phyloP scores from a whole-genome alignment of 2,113 vertebrate genomes.

The Peucedramus taeniatus region DNA sequence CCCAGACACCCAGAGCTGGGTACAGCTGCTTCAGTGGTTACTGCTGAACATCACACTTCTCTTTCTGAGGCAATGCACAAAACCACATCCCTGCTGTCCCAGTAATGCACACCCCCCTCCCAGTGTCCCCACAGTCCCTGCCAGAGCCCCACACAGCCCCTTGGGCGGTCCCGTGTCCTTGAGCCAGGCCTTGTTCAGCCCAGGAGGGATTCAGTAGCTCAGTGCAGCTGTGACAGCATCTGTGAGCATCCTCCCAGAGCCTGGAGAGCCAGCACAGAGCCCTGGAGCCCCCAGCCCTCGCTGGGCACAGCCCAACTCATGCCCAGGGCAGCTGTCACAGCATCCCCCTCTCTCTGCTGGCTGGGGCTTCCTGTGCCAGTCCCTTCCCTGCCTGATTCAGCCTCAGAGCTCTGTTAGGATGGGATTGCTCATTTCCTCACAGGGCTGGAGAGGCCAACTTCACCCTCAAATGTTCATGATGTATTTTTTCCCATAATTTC shows the following conservation, averaged over 20 bases:
- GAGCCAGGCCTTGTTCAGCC: neutral
- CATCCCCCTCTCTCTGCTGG: fast-evolving
- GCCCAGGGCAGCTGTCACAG: fast-evolving
- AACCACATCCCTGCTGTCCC: neutral
- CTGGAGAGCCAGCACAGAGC: neutral
- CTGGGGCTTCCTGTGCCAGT: neutral
- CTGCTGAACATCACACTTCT: neutral
- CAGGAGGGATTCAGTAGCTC: fast-evolving
- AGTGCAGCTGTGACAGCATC: fast-evolving
- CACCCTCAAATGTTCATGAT: neutral
- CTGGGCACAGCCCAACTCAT: fast-evolving
- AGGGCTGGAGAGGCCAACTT: neutral
- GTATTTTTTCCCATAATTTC: neutral
- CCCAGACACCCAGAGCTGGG: neutral
- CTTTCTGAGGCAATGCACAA: neutral
- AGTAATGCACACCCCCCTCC: fast-evolving
- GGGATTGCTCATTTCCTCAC: neutral
- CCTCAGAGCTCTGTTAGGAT: fast-evolving
- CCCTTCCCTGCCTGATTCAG: neutral
- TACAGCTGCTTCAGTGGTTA: neutral
- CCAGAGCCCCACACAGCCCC: neutral
- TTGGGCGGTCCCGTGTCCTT: fast-evolving
- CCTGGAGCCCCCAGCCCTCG: neutral
- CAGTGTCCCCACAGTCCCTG: fast-evolving
- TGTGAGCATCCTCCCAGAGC: fast-evolving